phyloP scores from a whole-genome alignment of 2,888 invertebrate genomes.

The Nephrotoma guestfalica region DNA sequence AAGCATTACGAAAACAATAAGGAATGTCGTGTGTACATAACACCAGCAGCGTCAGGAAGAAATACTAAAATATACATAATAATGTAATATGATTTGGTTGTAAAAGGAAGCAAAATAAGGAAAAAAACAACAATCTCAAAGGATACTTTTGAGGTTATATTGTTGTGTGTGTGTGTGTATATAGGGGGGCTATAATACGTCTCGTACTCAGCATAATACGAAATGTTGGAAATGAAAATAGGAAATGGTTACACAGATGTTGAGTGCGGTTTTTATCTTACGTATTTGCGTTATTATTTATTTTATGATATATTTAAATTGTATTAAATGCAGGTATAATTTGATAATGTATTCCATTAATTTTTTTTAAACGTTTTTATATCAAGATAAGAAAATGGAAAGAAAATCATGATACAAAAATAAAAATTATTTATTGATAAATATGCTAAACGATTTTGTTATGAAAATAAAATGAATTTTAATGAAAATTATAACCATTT shows the following conservation, averaged over 20 bases:
- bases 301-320: background rate
- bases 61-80: background rate
- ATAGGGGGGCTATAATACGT: background rate
- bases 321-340: background rate
- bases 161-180: background rate
- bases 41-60: background rate
- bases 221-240: background rate
- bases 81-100: background rate
- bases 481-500: background rate
- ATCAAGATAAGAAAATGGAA: background rate
- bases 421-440: background rate
- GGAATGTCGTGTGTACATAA: background rate
- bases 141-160: background rate
- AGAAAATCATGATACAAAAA: background rate
- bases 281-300: background rate
- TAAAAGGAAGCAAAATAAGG: background rate
- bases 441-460: background rate
- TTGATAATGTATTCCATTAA: background rate
- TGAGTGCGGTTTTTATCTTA: background rate
- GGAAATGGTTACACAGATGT: background rate
- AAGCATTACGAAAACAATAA: background rate
- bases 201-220: background rate
- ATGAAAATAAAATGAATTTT: background rate
- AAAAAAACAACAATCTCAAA: background rate
- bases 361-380: background rate